Percentiles rank a stretch among this genome's conserved stretches.
phyloP scores from a whole-genome alignment of 2,888 invertebrate species.

The Sclerodermus sp. region DNA sequence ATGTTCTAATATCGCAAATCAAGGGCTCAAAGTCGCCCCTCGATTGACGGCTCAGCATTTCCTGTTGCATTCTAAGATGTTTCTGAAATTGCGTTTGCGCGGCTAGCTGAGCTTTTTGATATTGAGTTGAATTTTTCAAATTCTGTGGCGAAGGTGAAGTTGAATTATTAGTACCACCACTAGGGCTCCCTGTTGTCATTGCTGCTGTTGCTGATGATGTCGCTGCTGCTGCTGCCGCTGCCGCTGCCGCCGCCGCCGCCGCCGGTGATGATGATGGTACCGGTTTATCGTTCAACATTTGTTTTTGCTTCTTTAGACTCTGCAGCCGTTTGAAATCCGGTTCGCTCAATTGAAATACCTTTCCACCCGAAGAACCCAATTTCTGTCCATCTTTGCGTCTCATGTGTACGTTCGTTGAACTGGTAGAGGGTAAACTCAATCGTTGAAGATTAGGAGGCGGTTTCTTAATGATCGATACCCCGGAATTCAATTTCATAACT shows the following conservation, averaged over 20 bases:
- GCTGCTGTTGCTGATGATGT: too few relatives aligned
- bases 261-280: too few relatives aligned
- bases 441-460: constrained; percentile 52
- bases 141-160: constrained; percentile 27
- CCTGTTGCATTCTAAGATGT: constrained; percentile 52
- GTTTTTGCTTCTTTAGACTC: constrained; percentile 59
- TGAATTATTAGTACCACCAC: constrained; percentile 14
- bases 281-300: constrained; percentile 51
- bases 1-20: constrained; percentile 53
- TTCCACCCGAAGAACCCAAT: constrained; percentile 70
- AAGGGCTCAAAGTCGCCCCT: constrained; percentile 54
- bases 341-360: constrained; percentile 76
- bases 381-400: constrained; percentile 59
- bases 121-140: constrained; percentile 23
- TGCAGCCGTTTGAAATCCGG: constrained; percentile 74
- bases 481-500: constrained; percentile 45
- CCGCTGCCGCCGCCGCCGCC: too few relatives aligned
- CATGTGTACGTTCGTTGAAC: constrained; percentile 28
- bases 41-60: constrained; percentile 52
- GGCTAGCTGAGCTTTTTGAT: constrained; percentile 37
- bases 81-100: constrained; percentile 50
- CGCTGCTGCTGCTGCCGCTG: too few relatives aligned
- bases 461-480: constrained; percentile 54
- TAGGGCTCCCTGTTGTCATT: constrained; percentile 15
- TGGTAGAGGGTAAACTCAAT: constrained; percentile 38